Evolutionary conservation across 2,113 vertebrate species (phyloP).

Genomic region (Petrocephalus zakoni): DNA sequence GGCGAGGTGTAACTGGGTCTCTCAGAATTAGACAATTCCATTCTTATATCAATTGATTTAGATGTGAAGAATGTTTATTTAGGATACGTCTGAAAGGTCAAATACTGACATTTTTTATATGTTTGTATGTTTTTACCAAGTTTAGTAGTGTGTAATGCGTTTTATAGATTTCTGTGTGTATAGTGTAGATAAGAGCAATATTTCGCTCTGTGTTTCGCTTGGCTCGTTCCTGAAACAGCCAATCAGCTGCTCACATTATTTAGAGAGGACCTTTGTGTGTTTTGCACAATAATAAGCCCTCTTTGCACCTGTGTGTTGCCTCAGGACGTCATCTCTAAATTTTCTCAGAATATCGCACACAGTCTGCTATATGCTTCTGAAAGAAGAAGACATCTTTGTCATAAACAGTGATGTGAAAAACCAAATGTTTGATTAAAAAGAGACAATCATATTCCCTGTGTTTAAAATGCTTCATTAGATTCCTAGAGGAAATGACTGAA

Average conservation of each 20-base stretch:
- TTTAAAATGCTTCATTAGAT: neutral
- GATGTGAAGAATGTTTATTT: slow-evolving; percentile 45
- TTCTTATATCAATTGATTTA: slow-evolving; percentile 47
- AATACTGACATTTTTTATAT: neutral
- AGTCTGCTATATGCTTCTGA: neutral
- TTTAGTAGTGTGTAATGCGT: neutral
- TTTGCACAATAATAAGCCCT: neutral
- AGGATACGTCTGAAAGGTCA: slow-evolving; percentile 46
- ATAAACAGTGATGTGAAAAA: neutral
- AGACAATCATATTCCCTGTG: neutral
- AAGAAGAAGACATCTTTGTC: neutral
- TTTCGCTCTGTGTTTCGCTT: neutral
- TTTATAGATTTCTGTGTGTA: neutral
- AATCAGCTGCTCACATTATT: neutral
- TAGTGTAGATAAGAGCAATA: neutral
- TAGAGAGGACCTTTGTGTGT: neutral
- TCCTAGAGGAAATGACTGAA: neutral
- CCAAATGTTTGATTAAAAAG: neutral
- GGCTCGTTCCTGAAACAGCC: neutral
- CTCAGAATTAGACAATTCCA: slow-evolving; percentile 47
- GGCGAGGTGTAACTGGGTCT: slow-evolving; percentile 51
- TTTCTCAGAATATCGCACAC: neutral
- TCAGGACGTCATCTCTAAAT: neutral
- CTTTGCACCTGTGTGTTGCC: neutral
- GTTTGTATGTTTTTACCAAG: neutral